These are phyloP conservation scores for Embiotoca jacksoni DNA, from an alignment of 2,113 vertebrate species.

Conservation along the genomic window DNA sequence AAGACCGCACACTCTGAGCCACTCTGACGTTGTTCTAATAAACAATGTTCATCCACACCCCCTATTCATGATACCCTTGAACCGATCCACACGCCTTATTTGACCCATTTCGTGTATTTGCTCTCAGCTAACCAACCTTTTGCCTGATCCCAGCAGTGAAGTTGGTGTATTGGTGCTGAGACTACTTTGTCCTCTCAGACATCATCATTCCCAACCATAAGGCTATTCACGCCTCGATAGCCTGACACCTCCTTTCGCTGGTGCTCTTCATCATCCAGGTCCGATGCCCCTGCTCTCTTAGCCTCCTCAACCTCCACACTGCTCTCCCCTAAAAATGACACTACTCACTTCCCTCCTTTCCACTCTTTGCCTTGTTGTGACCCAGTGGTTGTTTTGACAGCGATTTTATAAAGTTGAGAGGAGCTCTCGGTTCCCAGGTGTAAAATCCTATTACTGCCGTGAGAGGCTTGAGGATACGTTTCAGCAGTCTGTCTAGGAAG, in stretches of 20 bases:
- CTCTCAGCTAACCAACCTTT: background rate
- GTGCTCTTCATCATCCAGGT: slow-evolving; percentile 32
- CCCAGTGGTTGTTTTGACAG: slow-evolving; percentile 76
- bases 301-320: slow-evolving; percentile 22
- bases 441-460: slow-evolving; percentile 75
- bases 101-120: slow-evolving; percentile 5
- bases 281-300: slow-evolving; percentile 21
- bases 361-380: slow-evolving; percentile 63
- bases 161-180: no score
- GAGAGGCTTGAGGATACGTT: slow-evolving; percentile 57
- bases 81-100: background rate
- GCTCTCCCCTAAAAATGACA: slow-evolving; percentile 18
- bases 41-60: background rate
- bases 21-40: background rate
- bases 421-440: slow-evolving; percentile 73
- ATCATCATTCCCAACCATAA: background rate
- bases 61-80: background rate
- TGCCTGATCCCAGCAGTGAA: background rate
- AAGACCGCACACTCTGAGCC: background rate
- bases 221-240: slow-evolving; percentile 33
- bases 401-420: slow-evolving; percentile 67
- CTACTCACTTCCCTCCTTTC: slow-evolving; percentile 33
- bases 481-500: slow-evolving; percentile 57
- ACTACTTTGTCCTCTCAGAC: slow-evolving; percentile 13
- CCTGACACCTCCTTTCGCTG: slow-evolving; percentile 41